Conservation (phyloP, 2,113 vertebrate genomes). For the Neotoma lepida region DNA sequence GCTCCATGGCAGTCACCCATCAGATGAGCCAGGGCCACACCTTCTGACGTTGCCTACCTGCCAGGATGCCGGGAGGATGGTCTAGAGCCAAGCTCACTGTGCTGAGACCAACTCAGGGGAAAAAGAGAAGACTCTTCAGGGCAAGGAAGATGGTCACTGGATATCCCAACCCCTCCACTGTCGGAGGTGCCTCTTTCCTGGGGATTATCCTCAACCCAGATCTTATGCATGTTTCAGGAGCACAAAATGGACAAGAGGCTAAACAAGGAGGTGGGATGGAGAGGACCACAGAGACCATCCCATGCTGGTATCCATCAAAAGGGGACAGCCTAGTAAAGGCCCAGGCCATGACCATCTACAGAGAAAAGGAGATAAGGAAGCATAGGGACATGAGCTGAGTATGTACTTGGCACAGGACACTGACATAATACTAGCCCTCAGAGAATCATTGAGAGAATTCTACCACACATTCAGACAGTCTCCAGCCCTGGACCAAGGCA, state of each 20-base stretch:
- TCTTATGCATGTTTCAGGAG: fast-evolving
- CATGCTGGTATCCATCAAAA: neutral
- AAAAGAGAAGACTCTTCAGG: neutral
- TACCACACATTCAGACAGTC: neutral
- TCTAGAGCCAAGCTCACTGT: fast-evolving
- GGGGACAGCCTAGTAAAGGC: neutral
- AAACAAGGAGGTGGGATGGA: neutral
- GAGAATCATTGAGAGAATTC: neutral
- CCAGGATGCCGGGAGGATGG: neutral
- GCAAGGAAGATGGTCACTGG: too few species aligned
- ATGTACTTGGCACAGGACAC: fast-evolving
- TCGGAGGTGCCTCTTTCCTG: neutral
- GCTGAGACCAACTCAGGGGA: neutral
- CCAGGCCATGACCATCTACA: fast-evolving
- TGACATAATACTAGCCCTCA: fast-evolving
- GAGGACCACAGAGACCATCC: neutral
- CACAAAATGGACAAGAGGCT: neutral
- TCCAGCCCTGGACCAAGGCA: neutral
- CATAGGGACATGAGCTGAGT: neutral
- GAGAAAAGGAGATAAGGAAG: neutral
- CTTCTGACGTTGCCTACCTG: neutral
- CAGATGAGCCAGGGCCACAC: neutral
- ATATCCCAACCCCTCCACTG: fast-evolving
- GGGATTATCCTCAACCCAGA: fast-evolving
- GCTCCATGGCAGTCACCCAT: neutral